phyloP scores from a whole-genome alignment of 2,888 invertebrate species.

The Barypeithes pellucidus region DNA sequence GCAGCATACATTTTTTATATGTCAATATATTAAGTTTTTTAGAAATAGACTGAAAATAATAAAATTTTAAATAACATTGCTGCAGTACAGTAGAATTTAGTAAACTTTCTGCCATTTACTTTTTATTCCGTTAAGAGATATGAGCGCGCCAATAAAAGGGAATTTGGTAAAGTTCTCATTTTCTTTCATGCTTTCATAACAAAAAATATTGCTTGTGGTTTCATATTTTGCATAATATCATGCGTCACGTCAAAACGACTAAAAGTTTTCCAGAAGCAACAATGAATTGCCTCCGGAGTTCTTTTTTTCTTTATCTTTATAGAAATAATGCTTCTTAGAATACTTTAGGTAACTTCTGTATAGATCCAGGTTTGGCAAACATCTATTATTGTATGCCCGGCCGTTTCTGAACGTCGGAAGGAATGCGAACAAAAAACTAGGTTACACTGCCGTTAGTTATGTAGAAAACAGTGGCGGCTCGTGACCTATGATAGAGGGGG shows the following conservation, averaged over 20 bases:
- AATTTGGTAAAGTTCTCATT: conserved; percentile 11
- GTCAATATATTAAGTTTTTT: too few relatives aligned
- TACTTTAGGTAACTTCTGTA: not conserved
- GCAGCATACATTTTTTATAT: too few relatives aligned
- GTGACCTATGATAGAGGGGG: too few relatives aligned
- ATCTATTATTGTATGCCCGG: too few relatives aligned
- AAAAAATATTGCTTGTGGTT: conserved; percentile 12
- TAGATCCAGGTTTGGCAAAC: too few relatives aligned
- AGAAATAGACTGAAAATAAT: too few relatives aligned
- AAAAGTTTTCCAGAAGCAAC: not conserved
- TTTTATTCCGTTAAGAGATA: not conserved
- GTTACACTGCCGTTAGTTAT: too few relatives aligned
- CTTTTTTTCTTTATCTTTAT: not conserved
- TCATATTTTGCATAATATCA: conserved; percentile 18
- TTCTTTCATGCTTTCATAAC: not conserved
- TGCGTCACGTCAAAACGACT: not conserved
- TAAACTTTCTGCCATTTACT: not conserved
- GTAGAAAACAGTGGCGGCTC: too few relatives aligned
- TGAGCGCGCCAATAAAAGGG: conserved; percentile 5
- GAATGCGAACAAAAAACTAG: too few relatives aligned
- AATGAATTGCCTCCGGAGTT: not conserved
- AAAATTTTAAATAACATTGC: not conserved
- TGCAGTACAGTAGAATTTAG: not conserved
- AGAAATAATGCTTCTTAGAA: not conserved
- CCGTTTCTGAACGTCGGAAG: too few relatives aligned